Base-by-base conservation (phyloP, 2,888 invertebrate species). In the Euplagia quadripunctaria region DNA sequence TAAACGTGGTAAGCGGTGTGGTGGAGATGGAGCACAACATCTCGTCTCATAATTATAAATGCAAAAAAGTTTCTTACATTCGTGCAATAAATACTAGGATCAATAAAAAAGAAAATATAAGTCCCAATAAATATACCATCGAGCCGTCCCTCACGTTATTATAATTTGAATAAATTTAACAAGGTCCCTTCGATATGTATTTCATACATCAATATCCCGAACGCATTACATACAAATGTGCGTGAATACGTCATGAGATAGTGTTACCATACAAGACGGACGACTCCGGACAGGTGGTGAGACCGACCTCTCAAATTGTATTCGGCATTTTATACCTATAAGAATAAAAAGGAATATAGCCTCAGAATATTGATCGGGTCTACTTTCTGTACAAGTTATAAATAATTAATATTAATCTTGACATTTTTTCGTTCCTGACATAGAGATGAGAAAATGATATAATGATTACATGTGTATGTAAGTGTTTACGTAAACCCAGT, bases 121-220 rank as follows among this genome's bases (percentile, higher is more conserved):
- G 4, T 61, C 78, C 73, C 80, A 80, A 77, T 78, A 82, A 76
- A 73, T 69, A 78, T 76, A 78, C 71, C 73, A 64, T 52, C 67
- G 41, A 12, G 52, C 67, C 52, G 72, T 70, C 84, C 81, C 76
- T 73, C 70, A 68, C 76, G 77, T 77, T 82, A 86, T 81, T 72
- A 82, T 79, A 80, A 86, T 81, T 81, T 81, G 75, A 85, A 84
- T 85, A 86, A 85, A 86, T 85, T 85, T 81, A 82, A 82, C 84
- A 82, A 82, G 79, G 80, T 79, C 82, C 81, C 84, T 86, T 80
- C 76, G 74, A 78, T 79, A 74, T 81, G 74, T 80, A 82, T 86
- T 82, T 80, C 85, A 77, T 87, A 79, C 81, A 85, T 84, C 82
- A 84, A 85, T 87, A 86, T 80, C 80, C 75, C 70, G 70, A 79